These are phyloP conservation scores for Glossosoma conforme DNA, from an alignment of 1,140 invertebrate species.

Conservation along the genomic window DNA sequence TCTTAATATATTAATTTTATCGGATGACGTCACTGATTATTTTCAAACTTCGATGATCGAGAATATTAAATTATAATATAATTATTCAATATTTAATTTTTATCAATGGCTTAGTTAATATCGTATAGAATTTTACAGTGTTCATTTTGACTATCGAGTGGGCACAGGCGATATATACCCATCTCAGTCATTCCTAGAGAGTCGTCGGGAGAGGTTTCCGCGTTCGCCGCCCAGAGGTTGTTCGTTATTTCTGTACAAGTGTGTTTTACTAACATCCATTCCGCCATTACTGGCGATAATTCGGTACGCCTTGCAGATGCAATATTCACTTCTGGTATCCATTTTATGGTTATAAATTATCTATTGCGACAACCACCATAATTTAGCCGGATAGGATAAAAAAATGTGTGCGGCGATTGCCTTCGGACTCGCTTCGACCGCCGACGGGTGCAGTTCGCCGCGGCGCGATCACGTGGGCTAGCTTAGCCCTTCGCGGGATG, in stretches of 20 bases:
- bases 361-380: no score
- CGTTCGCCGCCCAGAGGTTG: conserved; percentile 8
- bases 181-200: conserved; percentile 19
- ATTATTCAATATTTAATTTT: not conserved
- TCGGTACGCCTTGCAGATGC: no score
- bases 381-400: conserved; percentile 9
- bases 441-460: conserved; percentile 20
- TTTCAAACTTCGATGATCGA: not conserved
- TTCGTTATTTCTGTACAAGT: conserved; percentile 21
- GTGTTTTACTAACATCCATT: conserved; percentile 22
- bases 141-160: conserved; percentile 13
- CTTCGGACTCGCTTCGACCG: conserved; percentile 13
- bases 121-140: conserved; percentile 3
- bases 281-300: conserved; percentile 20
- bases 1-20: conserved; percentile 2
- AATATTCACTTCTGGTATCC: no score
- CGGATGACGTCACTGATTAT: not conserved
- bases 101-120: not conserved
- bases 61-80: not conserved
- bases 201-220: conserved; percentile 11
- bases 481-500: no score
- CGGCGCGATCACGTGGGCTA: conserved; percentile 20
- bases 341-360: no score
- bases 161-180: conserved; percentile 18
- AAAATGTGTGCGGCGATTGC: conserved; percentile 10